phyloP scores from a whole-genome alignment of 1,140 invertebrate genomes.

The Heliconius melpomene region DNA sequence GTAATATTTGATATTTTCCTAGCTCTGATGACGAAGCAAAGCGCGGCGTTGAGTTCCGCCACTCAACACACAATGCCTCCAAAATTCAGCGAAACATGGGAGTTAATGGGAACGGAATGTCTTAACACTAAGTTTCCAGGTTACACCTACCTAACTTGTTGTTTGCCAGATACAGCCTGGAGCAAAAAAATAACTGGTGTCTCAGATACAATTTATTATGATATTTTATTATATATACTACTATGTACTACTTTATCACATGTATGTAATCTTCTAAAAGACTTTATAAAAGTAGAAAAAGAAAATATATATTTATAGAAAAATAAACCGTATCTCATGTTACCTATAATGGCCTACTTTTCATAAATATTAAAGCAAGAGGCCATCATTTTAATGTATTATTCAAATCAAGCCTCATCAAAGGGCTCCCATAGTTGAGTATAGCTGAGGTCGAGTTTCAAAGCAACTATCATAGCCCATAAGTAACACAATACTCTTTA shows the following conservation, averaged over 20 bases:
- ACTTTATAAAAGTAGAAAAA: neutral
- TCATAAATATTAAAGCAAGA: slow-evolving; percentile 62
- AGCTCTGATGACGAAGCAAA: too few species aligned
- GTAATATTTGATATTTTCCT: too few species aligned
- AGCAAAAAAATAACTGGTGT: too few species aligned
- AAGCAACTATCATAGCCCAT: slow-evolving; percentile 53
- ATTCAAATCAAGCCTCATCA: slow-evolving; percentile 75
- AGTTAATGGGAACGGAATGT: too few species aligned
- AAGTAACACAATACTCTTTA: slow-evolving; percentile 71
- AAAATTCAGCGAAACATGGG: too few species aligned
- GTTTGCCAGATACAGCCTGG: too few species aligned
- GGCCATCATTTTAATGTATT: slow-evolving; percentile 69
- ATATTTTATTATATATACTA: neutral
- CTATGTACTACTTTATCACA: neutral
- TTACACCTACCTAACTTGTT: too few species aligned
- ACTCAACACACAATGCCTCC: too few species aligned
- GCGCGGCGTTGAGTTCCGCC: too few species aligned
- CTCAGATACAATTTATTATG: neutral
- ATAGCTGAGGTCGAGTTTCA: slow-evolving; percentile 67
- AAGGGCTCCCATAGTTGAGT: slow-evolving; percentile 68
- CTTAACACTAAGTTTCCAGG: too few species aligned
- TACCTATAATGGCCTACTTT: slow-evolving; percentile 33
- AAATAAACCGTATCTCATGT: slow-evolving; percentile 31
- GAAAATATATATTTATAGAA: slow-evolving; percentile 1
- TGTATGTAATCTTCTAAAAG: neutral